phyloP scores from a whole-genome alignment of 2,888 invertebrate genomes.

The Brenthis daphne region DNA sequence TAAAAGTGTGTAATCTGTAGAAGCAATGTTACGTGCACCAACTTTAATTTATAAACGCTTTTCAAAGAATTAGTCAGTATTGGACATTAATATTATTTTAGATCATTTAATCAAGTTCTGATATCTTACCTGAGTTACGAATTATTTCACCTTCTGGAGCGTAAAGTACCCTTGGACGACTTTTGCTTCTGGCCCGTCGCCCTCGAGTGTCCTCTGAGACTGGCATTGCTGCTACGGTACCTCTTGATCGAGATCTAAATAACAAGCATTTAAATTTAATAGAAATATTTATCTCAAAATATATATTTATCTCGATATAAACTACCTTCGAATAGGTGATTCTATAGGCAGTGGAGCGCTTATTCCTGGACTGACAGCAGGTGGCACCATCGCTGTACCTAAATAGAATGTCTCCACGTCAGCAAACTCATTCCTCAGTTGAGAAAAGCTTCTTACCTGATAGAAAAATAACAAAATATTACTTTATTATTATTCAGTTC shows the following conservation, averaged over 20 bases:
- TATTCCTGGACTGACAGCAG: slow-evolving; percentile 69
- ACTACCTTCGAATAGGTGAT: slow-evolving; percentile 72
- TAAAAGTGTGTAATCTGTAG: slow-evolving; percentile 89
- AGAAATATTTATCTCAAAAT: not conserved
- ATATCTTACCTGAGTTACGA: slow-evolving; percentile 84
- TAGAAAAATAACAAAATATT: slow-evolving; percentile 7
- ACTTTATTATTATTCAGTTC: not conserved
- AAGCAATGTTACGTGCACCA: slow-evolving; percentile 8
- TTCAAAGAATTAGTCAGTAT: not conserved
- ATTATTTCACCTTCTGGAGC: slow-evolving; percentile 92
- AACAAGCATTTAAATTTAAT: not conserved
- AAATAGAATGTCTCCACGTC: slow-evolving; percentile 96
- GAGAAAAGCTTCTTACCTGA: slow-evolving; percentile 95
- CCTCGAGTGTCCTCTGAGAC: slow-evolving; percentile 69
- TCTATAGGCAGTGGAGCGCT: slow-evolving; percentile 72
- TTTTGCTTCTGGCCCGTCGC: slow-evolving; percentile 89
- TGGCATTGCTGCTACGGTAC: slow-evolving; percentile 63
- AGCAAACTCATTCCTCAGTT: slow-evolving; percentile 94
- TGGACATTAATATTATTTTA: not conserved
- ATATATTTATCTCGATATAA: not conserved
- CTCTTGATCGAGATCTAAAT: slow-evolving; percentile 69
- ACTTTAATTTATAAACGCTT: not conserved
- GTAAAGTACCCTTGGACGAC: slow-evolving; percentile 91
- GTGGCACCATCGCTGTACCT: slow-evolving; percentile 76
- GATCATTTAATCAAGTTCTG: not conserved